These are phyloP conservation scores for Idaea aversata DNA, from an alignment of 2,888 invertebrate genomes.

Conservation along the genomic window DNA sequence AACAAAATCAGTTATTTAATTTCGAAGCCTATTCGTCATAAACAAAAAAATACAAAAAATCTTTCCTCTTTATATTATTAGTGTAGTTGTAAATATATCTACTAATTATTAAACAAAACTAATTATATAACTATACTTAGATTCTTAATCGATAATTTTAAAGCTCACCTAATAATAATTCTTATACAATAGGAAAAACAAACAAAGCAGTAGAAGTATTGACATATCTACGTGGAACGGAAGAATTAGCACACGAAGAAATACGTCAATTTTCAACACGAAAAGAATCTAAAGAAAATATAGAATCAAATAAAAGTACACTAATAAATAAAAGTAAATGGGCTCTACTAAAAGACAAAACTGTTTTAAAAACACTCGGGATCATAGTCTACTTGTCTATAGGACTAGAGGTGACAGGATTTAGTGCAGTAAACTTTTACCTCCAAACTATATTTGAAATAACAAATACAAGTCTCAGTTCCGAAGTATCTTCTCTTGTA, in stretches of 20 bases:
- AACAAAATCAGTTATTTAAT: no score
- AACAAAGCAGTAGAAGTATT: slow-evolving; percentile 31
- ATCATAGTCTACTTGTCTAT: slow-evolving; percentile 15
- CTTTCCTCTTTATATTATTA: no score
- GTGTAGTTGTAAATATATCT: no score
- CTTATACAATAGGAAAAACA: slow-evolving; percentile 25
- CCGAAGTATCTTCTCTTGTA: slow-evolving; percentile 2
- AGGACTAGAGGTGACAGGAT: slow-evolving; percentile 18
- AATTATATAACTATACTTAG: background rate
- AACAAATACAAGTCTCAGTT: background rate
- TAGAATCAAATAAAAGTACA: no score
- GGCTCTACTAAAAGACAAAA: slow-evolving; percentile 14
- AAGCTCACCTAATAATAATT: background rate
- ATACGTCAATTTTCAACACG: slow-evolving; percentile 16
- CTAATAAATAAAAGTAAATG: background rate
- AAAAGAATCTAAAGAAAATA: background rate
- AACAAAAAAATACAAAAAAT: no score
- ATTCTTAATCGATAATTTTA: background rate
- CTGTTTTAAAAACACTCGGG: slow-evolving; percentile 21
- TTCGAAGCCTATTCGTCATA: no score
- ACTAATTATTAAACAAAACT: background rate
- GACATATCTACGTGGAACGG: slow-evolving; percentile 15
- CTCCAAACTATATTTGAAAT: slow-evolving; percentile 23
- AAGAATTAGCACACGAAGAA: slow-evolving; percentile 17
- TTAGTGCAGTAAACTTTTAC: slow-evolving; percentile 15